Percentiles rank a stretch among this genome's conserved stretches.
phyloP scores from a whole-genome alignment of 2,888 invertebrate species.

The Lasioglossum vierecki region DNA sequence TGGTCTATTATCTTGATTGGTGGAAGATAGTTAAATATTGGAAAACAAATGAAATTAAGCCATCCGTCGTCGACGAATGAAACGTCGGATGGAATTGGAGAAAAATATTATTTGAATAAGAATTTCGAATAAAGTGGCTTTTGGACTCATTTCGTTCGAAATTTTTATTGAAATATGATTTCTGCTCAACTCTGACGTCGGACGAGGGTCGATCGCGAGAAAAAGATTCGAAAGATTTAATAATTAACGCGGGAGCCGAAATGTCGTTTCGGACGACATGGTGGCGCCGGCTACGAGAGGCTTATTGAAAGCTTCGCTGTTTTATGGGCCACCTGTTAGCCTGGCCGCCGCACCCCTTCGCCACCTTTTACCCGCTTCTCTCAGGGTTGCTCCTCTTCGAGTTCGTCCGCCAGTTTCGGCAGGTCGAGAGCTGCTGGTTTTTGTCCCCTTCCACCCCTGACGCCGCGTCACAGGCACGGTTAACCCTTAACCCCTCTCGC shows the following conservation, averaged over 20 bases:
- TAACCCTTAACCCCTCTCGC: background rate
- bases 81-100: no score
- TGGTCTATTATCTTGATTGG: no score
- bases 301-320: conserved; percentile 63
- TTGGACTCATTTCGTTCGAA: no score
- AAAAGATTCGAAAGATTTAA: background rate
- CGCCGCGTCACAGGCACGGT: background rate
- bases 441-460: background rate
- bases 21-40: no score
- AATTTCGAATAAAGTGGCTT: no score
- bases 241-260: conserved; percentile 50
- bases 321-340: conserved; percentile 73
- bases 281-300: conserved; percentile 33
- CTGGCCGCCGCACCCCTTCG: conserved; percentile 42
- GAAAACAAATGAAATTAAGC: no score
- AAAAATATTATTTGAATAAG: no score
- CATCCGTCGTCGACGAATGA: no score
- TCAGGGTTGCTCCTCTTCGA: background rate
- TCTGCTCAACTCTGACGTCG: no score
- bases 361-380: conserved; percentile 36
- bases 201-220: background rate
- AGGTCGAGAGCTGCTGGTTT: background rate
- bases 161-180: no score
- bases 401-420: background rate
- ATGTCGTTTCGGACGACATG: conserved; percentile 27